Base-by-base conservation (phyloP, 2,888 invertebrate species). In the Ypsolopha scabrella region DNA sequence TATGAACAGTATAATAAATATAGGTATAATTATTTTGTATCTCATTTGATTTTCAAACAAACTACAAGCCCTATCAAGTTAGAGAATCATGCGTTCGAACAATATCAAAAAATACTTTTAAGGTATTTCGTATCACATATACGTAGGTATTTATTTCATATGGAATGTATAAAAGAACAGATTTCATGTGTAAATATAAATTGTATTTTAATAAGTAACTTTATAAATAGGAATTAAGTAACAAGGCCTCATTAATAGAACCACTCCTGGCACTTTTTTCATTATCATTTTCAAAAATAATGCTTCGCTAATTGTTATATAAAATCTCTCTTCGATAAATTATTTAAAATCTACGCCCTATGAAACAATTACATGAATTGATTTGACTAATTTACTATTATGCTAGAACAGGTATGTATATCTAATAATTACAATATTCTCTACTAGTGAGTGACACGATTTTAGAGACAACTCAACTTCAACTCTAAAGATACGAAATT, bases 341-440 rank as follows among this genome's bases (percentile, higher is more conserved):
- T 24, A 24, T 24, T 24, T 24, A 24, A 24, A 24, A 2, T 43
- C 51, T 54, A 64, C 67, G 59, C 61, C 63, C 62, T 65, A 66
- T 58, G 63, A 58, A 60, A 70, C 67, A 62, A 52, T 57, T 63
- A 58, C 60, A 61, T 68, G 68, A 70, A 65, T 71, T 70, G 67
- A 65, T 64, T 76, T 80, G 80, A 79, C 81, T 80, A 80, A 71
- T 68, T 69, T 68, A 77, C 71, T 79, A 79, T 75, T 78, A 78
- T 72, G 73, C 71, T 77, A 75, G 62, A 62, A 63, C 48, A 46
- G 49, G 56, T 51, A 44, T 36, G n/a, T 38, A 41, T 14, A 37
- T 43, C 34, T 44, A 8, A 43, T 44, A 8, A 43, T 13, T 44
- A 44, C 36, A 46, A 33, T 36, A 49, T 43, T 49, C 14, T 38